Evolutionary conservation across 2,888 invertebrate genomes (phyloP), one percentile per base, ranked within the genome.

Genomic region (Lycaena phlaeas): DNA sequence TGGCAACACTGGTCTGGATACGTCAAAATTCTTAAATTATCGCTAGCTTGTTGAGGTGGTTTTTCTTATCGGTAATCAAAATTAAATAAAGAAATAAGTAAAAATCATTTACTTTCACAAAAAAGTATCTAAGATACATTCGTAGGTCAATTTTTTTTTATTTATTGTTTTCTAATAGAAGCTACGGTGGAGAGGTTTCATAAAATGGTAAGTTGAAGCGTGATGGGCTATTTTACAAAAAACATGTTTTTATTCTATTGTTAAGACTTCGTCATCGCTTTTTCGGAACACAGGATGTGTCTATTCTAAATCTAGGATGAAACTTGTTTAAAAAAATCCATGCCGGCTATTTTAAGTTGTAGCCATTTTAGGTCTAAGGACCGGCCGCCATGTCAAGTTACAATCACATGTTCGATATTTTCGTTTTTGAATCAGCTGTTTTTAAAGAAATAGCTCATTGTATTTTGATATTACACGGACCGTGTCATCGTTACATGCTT

Each of bases 281-380:
- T n/a, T n/a, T n/a, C n/a, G n/a, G n/a, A n/a, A n/a, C n/a, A n/a
- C n/a, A n/a, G n/a, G n/a, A n/a, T n/a, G n/a, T n/a, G n/a, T n/a
- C n/a, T n/a, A n/a, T n/a, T n/a, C n/a, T n/a, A n/a, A n/a, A n/a
- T n/a, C n/a, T n/a, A n/a, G n/a, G n/a, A n/a, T n/a, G n/a, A n/a
- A n/a, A n/a, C n/a, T n/a, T n/a, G n/a, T n/a, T n/a, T n/a, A n/a
- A n/a, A n/a, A n/a, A n/a, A n/a, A n/a, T n/a, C 4, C 12, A 12
- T 34, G 31, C 40, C 40, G 40, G 40, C 30, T 30, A 18, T 22
- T 17, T 11, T 18, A 34, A 22, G 18, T 61, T 63, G 69, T 61
- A 69, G 81, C 79, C 81, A 79, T 79, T 65, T 81, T 81, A 76
- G 64, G 58, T 34, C 52, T 57, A 61, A 61, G 76, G 72, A 72